Evolutionary conservation across 2,888 invertebrate species (phyloP).

Genomic region (Empis livida): DNA sequence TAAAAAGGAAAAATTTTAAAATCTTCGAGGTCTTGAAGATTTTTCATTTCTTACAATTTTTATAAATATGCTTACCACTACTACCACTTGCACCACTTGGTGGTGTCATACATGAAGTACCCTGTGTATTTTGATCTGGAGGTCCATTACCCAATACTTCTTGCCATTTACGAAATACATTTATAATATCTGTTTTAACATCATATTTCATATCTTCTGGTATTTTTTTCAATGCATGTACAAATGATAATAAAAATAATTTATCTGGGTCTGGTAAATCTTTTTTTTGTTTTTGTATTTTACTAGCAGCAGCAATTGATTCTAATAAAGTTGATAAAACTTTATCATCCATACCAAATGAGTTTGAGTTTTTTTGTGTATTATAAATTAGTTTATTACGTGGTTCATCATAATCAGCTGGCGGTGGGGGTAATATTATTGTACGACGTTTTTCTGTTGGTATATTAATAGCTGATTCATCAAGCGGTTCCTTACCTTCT

Average conservation of each 20-base stretch:
- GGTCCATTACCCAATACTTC: conserved; percentile 17
- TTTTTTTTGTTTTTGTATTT: background rate
- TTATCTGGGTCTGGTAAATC: conserved; percentile 27
- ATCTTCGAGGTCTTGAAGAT: no score
- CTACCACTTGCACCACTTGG: no score
- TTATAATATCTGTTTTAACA: conserved; percentile 31
- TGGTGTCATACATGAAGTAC: background rate
- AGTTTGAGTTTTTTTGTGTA: background rate
- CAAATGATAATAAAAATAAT: conserved; percentile 27
- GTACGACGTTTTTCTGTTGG: background rate
- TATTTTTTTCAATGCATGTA: conserved; percentile 31
- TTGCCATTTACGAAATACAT: conserved; percentile 30
- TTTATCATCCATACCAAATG: conserved; percentile 1
- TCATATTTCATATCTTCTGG: conserved; percentile 32
- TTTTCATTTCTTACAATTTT: no score
- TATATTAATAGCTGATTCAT: background rate
- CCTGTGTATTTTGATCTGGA: background rate
- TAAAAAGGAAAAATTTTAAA: no score
- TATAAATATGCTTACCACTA: no score
- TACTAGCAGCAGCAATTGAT: background rate
- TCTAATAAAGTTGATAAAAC: background rate
- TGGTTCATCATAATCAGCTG: background rate
- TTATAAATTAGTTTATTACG: background rate
- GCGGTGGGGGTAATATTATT: background rate
- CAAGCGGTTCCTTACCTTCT: background rate